These are phyloP conservation scores for Brachionus sp. DNA, from an alignment of 1,140 invertebrate species.

Conservation along the genomic window DNA sequence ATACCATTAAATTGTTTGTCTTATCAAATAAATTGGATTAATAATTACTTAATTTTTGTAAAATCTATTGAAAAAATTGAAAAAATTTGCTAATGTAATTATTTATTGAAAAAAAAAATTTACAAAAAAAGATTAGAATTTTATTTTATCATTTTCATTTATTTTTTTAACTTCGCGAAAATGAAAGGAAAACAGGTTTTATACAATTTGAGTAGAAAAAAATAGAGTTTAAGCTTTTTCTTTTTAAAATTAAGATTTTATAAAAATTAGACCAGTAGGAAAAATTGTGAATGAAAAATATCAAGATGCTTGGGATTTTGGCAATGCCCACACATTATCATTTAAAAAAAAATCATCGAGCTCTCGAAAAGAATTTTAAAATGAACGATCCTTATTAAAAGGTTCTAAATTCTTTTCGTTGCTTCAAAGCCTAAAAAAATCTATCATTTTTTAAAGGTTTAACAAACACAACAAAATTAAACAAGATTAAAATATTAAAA, in stretches of 20 bases:
- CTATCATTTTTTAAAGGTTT: constrained; percentile 24
- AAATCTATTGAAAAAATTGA: neutral
- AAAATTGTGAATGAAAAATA: neutral
- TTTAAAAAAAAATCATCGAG: neutral
- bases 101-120: neutral
- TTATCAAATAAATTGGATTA: too few relatives aligned
- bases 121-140: neutral
- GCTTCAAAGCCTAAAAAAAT: neutral
- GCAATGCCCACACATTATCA: neutral
- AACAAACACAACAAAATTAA: constrained; percentile 34
- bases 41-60: neutral
- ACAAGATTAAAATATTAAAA: neutral
- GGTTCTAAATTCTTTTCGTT: neutral
- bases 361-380: neutral
- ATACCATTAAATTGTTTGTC: too few relatives aligned
- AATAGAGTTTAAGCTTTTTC: neutral
- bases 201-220: constrained; percentile 23
- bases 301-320: neutral
- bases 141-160: neutral
- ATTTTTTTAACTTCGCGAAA: neutral
- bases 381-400: neutral
- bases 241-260: constrained; percentile 8
- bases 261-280: neutral
- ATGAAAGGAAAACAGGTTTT: neutral
- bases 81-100: neutral